phyloP scores from a whole-genome alignment of 2,888 invertebrate species.

The Notodonta ziczac region DNA sequence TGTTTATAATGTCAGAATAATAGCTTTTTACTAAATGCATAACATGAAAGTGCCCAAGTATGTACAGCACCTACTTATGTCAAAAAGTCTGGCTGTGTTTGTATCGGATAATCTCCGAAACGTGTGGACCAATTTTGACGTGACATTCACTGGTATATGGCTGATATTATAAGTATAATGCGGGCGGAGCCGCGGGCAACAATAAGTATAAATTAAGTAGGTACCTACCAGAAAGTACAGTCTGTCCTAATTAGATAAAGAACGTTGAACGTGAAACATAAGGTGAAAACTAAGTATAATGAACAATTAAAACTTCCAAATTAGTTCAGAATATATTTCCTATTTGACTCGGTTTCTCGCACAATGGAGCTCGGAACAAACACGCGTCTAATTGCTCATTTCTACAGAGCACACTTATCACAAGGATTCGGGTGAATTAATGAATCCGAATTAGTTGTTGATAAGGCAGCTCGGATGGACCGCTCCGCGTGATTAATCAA shows the following conservation, averaged over 20 bases:
- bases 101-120: too few species aligned
- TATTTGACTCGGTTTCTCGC: neutral
- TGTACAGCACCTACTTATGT: too few species aligned
- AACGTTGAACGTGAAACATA: neutral
- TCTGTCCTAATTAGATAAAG: too few species aligned
- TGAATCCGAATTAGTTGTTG: constrained; percentile 35
- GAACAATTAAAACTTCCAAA: neutral
- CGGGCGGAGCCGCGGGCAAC: too few species aligned
- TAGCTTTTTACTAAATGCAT: too few species aligned
- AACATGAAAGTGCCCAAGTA: too few species aligned
- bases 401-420: neutral
- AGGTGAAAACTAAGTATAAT: neutral
- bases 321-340: neutral
- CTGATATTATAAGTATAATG: too few species aligned
- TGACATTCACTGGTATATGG: too few species aligned
- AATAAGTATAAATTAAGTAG: neutral
- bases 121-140: too few species aligned
- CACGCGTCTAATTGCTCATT: constrained; percentile 1
- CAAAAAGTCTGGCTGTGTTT: too few species aligned
- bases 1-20: too few species aligned
- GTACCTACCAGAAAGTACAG: too few species aligned
- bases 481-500: constrained; percentile 65
- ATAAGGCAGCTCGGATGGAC: constrained; percentile 44
- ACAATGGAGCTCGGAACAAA: constrained; percentile 3
- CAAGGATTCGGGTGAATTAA: constrained; percentile 35